A percentile compares a stretch with the other conserved stretches of the same genome.
Evolutionary conservation across 2,113 vertebrate genomes (phyloP).

Genomic region (Herpetotheres cachinnans): DNA sequence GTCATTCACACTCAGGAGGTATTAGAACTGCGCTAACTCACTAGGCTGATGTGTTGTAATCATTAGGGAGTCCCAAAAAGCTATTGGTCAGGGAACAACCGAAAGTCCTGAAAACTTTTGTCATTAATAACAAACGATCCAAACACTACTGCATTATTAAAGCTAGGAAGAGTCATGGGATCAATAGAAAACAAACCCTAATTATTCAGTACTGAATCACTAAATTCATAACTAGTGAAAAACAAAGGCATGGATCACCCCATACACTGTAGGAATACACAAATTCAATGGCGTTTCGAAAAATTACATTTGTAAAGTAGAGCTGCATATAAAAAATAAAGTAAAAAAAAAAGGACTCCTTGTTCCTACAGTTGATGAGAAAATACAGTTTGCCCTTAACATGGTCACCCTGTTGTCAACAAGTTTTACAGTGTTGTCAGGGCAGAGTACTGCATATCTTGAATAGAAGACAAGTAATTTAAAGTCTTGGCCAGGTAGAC

Average conservation of each 20-base stretch:
- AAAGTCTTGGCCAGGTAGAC: not conserved
- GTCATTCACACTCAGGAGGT: not conserved
- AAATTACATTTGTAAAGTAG: not conserved
- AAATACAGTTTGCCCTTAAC: not conserved
- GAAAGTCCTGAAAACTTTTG: not conserved
- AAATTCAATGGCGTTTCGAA: not conserved
- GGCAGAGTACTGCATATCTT: not conserved
- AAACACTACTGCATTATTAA: not conserved
- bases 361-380: not conserved
- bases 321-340: not conserved
- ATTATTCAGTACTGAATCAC: not conserved
- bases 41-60: not conserved
- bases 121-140: not conserved
- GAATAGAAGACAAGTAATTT: not conserved
- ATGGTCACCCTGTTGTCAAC: not conserved
- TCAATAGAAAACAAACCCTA: not conserved
- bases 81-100: not conserved
- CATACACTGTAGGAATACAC: not conserved
- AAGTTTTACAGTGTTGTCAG: not conserved
- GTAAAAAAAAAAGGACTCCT: not conserved
- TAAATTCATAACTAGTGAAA: not conserved
- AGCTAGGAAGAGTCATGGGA: not conserved
- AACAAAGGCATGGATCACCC: not conserved
- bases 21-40: slow-evolving; percentile 4
- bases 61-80: not conserved